phyloP scores from a whole-genome alignment of 2,888 invertebrate species.

The Conus canariensis region DNA sequence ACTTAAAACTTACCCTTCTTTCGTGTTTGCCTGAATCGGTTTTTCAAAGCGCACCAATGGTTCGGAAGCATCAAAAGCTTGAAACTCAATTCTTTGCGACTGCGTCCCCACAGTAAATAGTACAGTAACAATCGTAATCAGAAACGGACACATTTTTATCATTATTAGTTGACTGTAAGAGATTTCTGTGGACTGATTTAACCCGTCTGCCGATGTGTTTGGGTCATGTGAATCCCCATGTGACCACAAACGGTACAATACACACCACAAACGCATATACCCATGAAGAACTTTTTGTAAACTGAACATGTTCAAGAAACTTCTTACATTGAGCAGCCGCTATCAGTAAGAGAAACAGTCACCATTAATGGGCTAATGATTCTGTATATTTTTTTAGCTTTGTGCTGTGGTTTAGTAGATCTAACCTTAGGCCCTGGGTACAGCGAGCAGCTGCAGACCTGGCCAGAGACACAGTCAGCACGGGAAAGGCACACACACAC shows the following conservation, averaged over 20 bases:
- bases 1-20: not conserved
- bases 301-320: too few species aligned
- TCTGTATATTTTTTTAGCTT: too few species aligned
- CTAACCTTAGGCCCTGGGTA: too few species aligned
- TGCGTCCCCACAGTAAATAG: not conserved
- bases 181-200: not conserved
- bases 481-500: too few species aligned
- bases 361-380: too few species aligned
- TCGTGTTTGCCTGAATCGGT: not conserved
- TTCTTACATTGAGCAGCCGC: too few species aligned
- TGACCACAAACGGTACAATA: not conserved
- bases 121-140: not conserved
- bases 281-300: not conserved
- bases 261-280: not conserved
- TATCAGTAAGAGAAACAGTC: too few species aligned
- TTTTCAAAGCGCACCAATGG: conserved; percentile 1
- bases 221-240: conserved; percentile 7
- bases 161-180: too few species aligned
- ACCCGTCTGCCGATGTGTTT: not conserved
- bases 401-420: too few species aligned
- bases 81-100: not conserved
- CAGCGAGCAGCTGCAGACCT: too few species aligned
- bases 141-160: not conserved
- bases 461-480: too few species aligned
- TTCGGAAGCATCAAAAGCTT: conserved; percentile 14